A percentile compares a stretch with the other conserved stretches of the same genome.
Conservation (phyloP, 2,113 vertebrate genomes). For the Chiloscyllium plagiosum region DNA sequence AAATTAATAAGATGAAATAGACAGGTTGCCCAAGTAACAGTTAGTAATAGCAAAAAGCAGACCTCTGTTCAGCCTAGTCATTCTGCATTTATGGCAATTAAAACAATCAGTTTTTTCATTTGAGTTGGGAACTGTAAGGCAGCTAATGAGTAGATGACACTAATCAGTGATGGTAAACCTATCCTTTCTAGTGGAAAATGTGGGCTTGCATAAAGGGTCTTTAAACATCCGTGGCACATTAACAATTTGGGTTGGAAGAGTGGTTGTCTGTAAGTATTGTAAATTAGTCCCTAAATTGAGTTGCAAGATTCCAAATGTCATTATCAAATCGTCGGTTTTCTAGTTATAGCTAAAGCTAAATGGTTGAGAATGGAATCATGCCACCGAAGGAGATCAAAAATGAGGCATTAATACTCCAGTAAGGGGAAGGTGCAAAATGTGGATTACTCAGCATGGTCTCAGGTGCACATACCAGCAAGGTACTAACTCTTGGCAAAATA, state of each 20-base stretch:
- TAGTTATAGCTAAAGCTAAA: not conserved
- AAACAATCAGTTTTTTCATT: not conserved
- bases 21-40: not conserved
- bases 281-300: not conserved
- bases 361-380: not conserved
- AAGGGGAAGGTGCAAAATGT: not conserved
- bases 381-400: not conserved
- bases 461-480: not conserved
- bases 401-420: not conserved
- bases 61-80: not conserved
- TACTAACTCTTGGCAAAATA: not conserved
- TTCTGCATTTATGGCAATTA: not conserved
- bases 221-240: not conserved
- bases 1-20: not conserved
- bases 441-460: no score
- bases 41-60: not conserved
- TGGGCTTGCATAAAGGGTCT: not conserved
- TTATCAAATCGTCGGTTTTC: no score
- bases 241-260: not conserved
- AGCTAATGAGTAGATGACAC: not conserved
- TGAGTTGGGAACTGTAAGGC: not conserved
- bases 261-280: not conserved
- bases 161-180: not conserved
- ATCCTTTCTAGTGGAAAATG: not conserved
- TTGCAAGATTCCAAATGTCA: not conserved